Evolutionary conservation across 2,888 invertebrate genomes (phyloP), one percentile per base, ranked within the genome.

Genomic region (Coelinius sp.): DNA sequence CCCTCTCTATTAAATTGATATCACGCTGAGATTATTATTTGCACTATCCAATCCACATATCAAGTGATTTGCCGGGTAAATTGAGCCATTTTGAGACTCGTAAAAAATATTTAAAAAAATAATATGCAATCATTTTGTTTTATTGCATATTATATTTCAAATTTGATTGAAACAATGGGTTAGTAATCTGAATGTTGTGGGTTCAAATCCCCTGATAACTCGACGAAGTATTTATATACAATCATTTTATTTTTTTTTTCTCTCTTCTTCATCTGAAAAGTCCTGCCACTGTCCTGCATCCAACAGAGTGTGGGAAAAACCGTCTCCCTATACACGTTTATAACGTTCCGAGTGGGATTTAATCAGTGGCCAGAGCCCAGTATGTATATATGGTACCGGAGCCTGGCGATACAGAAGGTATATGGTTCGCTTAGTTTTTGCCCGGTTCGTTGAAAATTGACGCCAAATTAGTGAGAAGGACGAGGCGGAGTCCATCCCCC

Each of bases 381-480:
- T 8, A 73, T 73, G 76, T 75, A 71, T 72, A 65, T 65, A 66
- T 73, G 68, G 68, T 66, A 67, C 64, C 22, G 66, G 77, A 31
- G n/a, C 44, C 20, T 49, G 14, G 46, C 46, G 78, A 77, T 81
- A 78, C 79, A 79, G 74, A 52, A 69, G 80, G 79, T 82, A 84
- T 84, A 86, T 84, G 86, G 86, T 84, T 84, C 85, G 86, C 86
- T 87, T 85, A 86, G 85, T 86, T 87, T 87, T 87, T 87, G 86
- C 87, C 80, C 82, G 38, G 24, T 63, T 86, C 85, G 82, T 78
- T 86, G 86, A 85, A 87, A 87, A 87, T 87, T 87, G 87, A 87
- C 86, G 87, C 87, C 87, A 87, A 87, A 87, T 87, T 87, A 87
- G 87, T 87, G 85, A 87, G 87, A 85, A 87, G 79, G 84, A 84